phyloP scores from a whole-genome alignment of 2,888 invertebrate genomes.

The Leucoptera coffeella region DNA sequence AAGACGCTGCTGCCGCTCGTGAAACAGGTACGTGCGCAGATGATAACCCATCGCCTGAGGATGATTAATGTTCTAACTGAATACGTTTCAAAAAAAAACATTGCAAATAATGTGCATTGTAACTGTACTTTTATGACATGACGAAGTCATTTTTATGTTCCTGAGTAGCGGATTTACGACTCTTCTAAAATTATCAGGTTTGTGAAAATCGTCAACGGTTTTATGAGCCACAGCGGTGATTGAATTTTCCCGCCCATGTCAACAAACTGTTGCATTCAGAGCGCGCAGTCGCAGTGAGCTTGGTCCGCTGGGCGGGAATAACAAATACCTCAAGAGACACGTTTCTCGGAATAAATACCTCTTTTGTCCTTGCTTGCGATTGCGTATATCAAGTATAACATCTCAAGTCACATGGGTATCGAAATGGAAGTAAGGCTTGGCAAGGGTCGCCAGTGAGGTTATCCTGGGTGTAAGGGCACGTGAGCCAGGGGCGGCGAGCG shows the following conservation, averaged over 20 bases:
- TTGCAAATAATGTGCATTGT: too few relatives aligned
- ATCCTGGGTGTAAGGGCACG: conserved; percentile 11
- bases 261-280: conserved; percentile 37
- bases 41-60: too few relatives aligned
- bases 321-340: too few relatives aligned
- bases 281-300: conserved; percentile 25
- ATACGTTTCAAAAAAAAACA: too few relatives aligned
- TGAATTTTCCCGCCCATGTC: conserved; percentile 35
- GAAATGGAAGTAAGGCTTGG: not conserved
- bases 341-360: too few relatives aligned
- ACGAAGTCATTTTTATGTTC: too few relatives aligned
- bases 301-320: conserved; percentile 1
- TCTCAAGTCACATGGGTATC: not conserved
- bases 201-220: not conserved
- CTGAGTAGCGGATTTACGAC: too few relatives aligned
- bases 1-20: conserved; percentile 89
- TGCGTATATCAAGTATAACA: too few relatives aligned
- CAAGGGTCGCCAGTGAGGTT: conserved; percentile 13
- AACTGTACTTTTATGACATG: too few relatives aligned
- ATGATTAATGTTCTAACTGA: too few relatives aligned
- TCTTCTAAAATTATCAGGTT: conserved; percentile 3
- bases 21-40: conserved; percentile 70
- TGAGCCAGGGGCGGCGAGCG: conserved; percentile 22
- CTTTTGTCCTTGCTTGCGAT: too few relatives aligned
- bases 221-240: conserved; percentile 8